phyloP scores from a whole-genome alignment of 2,888 invertebrate genomes.

The Agrochola lota region DNA sequence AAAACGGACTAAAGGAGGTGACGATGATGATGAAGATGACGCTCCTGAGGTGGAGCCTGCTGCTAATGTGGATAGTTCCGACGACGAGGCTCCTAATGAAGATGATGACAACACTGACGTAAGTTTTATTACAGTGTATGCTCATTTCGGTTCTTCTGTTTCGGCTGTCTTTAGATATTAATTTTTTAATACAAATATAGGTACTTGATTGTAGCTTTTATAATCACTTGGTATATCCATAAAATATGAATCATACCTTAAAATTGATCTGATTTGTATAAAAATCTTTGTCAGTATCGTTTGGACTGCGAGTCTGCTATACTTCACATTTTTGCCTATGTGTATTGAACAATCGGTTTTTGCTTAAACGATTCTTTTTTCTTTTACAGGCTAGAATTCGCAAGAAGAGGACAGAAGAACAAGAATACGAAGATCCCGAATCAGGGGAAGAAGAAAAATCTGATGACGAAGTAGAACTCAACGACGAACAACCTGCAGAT shows the following conservation, averaged over 20 bases:
- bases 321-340: background rate
- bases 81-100: conserved; percentile 92
- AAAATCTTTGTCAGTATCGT: background rate
- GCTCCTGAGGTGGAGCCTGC: conserved; percentile 70
- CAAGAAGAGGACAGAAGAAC: conserved; percentile 90
- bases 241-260: background rate
- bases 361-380: background rate
- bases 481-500: conserved; percentile 76
- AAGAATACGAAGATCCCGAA: conserved; percentile 93
- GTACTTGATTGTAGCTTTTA: background rate
- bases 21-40: conserved; percentile 84
- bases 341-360: background rate
- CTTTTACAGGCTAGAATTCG: conserved; percentile 87
- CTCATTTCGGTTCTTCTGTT: background rate
- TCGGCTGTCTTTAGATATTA: background rate
- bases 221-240: background rate
- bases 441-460: conserved; percentile 90
- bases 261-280: background rate
- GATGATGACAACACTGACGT: conserved; percentile 89
- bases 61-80: conserved; percentile 89
- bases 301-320: background rate
- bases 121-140: conserved; percentile 64
- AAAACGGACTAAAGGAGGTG: conserved; percentile 74
- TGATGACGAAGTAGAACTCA: conserved; percentile 84
- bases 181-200: too few species aligned